Conservation (phyloP, 2,113 vertebrate genomes). For the Archilochus colubris region DNA sequence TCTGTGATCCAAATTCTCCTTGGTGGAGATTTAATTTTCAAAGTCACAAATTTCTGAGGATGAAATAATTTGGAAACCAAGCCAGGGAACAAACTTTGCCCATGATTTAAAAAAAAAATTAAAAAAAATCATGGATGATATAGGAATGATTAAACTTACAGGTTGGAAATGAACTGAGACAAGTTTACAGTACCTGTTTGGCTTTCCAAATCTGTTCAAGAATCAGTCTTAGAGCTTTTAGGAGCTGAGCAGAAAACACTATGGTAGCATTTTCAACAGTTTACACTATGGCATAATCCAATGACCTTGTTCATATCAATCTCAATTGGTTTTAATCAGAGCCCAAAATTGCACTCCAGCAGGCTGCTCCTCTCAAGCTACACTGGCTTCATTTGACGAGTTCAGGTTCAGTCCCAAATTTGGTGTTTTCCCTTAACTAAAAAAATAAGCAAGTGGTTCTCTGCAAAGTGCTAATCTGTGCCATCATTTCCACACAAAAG, state of each 20-base stretch:
- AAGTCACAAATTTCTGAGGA: neutral
- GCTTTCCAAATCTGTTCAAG: neutral
- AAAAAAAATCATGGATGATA: neutral
- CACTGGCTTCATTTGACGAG: neutral
- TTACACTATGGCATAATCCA: neutral
- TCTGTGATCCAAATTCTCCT: neutral
- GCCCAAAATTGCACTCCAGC: neutral
- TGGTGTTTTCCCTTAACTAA: neutral
- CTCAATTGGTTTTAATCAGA: neutral
- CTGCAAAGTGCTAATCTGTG: neutral
- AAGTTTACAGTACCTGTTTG: neutral
- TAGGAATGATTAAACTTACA: neutral
- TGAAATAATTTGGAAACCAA: neutral
- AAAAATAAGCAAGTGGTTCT: neutral
- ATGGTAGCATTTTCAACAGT: neutral
- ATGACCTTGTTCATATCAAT: neutral
- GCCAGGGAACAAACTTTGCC: neutral
- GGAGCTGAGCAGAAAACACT: neutral
- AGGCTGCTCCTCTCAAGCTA: neutral
- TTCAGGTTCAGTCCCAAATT: neutral
- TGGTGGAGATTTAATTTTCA: neutral
- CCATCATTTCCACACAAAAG: neutral
- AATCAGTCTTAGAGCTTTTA: neutral
- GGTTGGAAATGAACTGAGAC: neutral
- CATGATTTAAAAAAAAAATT: neutral